Evolutionary conservation across 1,140 invertebrate species (phyloP).

Genomic region (Scylla paramamosain): DNA sequence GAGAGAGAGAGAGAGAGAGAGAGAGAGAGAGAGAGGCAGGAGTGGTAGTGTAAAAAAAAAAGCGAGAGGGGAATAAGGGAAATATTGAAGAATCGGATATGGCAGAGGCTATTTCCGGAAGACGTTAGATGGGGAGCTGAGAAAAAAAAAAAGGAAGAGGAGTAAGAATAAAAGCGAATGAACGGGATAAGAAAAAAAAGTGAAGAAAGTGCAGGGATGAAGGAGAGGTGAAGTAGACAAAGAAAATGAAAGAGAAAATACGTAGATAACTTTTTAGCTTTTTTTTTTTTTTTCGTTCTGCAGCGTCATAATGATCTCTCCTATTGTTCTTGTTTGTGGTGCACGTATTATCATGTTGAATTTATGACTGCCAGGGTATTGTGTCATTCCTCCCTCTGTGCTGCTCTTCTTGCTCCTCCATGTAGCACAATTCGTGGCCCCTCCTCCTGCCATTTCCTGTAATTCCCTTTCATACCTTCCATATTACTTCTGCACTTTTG

Average conservation of each 20-base stretch:
- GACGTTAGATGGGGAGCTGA: not conserved
- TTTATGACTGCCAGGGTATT: not conserved
- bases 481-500: not conserved
- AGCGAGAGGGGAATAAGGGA: not conserved
- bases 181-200: not conserved
- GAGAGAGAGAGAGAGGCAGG: not conserved
- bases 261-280: not conserved
- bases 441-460: no score
- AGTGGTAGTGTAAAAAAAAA: not conserved
- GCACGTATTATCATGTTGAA: not conserved
- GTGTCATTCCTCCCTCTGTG: no score
- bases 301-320: not conserved
- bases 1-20: conserved; percentile 7
- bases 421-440: no score
- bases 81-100: no score
- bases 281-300: not conserved
- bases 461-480: not conserved
- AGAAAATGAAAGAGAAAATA: not conserved
- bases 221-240: not conserved
- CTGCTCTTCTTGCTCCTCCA: no score
- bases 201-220: not conserved
- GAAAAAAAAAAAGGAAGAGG: not conserved
- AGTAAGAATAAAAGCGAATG: not conserved
- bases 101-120: no score
- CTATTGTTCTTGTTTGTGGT: not conserved